Conservation (phyloP, 2,888 invertebrate genomes). For the Merodon equestris region DNA sequence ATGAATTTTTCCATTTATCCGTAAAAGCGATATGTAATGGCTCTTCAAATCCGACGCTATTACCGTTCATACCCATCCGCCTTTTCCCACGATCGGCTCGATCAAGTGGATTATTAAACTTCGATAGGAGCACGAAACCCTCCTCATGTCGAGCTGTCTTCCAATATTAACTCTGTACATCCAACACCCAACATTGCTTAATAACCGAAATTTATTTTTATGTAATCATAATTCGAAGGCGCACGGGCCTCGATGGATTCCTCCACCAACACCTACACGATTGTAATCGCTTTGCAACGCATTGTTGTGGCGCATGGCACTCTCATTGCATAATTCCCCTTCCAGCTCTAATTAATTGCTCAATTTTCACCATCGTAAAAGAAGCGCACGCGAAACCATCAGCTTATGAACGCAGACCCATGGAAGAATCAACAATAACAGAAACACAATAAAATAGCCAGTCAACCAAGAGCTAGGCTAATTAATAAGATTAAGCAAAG, state of each 20-base stretch:
- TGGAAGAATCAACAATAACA: slow-evolving; percentile 10
- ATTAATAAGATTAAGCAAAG: slow-evolving; percentile 47
- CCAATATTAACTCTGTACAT: too few relatives aligned
- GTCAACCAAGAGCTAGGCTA: slow-evolving; percentile 36
- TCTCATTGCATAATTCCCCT: slow-evolving; percentile 41
- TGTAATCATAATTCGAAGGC: slow-evolving; percentile 21
- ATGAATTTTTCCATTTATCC: too few relatives aligned
- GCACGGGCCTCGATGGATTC: not conserved
- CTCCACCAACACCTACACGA: slow-evolving; percentile 40
- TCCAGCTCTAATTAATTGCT: slow-evolving; percentile 55
- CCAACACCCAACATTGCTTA: slow-evolving; percentile 29
- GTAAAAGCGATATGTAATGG: too few relatives aligned
- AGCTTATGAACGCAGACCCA: not conserved
- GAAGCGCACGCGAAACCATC: slow-evolving; percentile 27
- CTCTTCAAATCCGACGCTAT: too few relatives aligned
- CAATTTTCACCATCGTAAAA: slow-evolving; percentile 43
- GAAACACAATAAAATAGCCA: too few relatives aligned
- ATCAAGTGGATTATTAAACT: too few relatives aligned
- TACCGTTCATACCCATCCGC: too few relatives aligned
- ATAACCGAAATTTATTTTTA: slow-evolving; percentile 26
- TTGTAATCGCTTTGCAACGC: slow-evolving; percentile 50
- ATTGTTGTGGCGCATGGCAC: slow-evolving; percentile 43
- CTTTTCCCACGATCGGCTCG: too few relatives aligned
- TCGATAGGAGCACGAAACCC: too few relatives aligned
- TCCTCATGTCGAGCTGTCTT: too few relatives aligned